phyloP scores from a whole-genome alignment of 2,797 vertebrate species.

The Furcifer pardalis region DNA sequence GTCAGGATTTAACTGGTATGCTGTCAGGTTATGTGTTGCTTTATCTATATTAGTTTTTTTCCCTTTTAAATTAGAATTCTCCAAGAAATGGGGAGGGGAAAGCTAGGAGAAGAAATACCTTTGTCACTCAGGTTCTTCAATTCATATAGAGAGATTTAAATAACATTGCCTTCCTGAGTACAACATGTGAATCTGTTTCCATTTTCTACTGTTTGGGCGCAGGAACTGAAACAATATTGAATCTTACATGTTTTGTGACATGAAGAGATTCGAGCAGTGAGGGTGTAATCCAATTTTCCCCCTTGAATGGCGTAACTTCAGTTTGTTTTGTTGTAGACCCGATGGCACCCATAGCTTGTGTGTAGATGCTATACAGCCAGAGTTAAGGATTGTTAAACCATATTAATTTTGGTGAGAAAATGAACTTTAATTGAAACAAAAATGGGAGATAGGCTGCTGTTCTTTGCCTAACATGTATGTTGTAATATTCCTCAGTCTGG shows the following conservation, averaged over 20 bases:
- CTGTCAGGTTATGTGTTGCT: conserved; percentile 67
- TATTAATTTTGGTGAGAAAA: background rate
- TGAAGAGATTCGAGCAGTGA: background rate
- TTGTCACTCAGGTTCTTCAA: conserved; percentile 31
- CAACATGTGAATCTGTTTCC: background rate
- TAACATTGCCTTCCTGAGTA: background rate
- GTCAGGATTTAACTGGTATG: conserved; percentile 67
- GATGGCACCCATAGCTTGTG: background rate
- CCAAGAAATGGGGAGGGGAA: background rate
- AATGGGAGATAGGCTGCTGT: background rate
- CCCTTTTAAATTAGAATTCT: conserved; percentile 60
- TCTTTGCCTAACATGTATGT: background rate
- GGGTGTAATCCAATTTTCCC: background rate
- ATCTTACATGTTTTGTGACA: background rate
- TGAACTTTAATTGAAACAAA: background rate
- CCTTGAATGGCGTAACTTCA: background rate
- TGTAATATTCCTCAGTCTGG: background rate
- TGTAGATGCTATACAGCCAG: background rate
- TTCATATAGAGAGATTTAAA: conserved; percentile 35
- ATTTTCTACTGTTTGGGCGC: background rate
- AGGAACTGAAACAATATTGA: background rate
- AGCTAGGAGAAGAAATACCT: conserved; percentile 36
- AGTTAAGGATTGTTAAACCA: background rate
- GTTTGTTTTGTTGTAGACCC: background rate
- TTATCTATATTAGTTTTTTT: conserved; percentile 67